A percentile compares a stretch with the other conserved stretches of the same genome.
These are phyloP conservation scores for Parazoanthus swiftii DNA, from an alignment of 92 coral and sea anemone species.

Conservation along the genomic window DNA sequence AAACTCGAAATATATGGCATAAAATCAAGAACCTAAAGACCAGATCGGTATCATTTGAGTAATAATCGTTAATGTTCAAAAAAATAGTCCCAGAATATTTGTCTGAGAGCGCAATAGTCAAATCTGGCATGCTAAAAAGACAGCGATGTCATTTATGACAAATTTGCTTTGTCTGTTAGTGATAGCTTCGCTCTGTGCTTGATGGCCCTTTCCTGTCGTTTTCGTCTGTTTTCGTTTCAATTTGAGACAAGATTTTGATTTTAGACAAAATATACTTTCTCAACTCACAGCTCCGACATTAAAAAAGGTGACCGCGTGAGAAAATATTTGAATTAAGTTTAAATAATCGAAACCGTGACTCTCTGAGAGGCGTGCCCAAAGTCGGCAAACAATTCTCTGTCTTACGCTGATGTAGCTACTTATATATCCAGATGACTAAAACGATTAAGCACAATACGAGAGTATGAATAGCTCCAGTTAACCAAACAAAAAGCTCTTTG, in stretches of 20 bases:
- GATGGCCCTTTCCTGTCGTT: background rate
- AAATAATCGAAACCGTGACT: background rate
- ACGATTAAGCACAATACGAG: background rate
- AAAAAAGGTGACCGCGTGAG: background rate
- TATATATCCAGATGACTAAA: background rate
- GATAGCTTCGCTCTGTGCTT: slow-evolving; percentile 12
- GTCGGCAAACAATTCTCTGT: background rate
- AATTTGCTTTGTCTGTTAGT: slow-evolving; percentile 29
- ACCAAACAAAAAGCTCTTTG: slow-evolving; percentile 17
- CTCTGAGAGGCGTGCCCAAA: background rate
- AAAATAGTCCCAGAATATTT: background rate
- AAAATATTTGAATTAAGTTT: background rate
- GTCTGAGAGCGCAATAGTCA: background rate
- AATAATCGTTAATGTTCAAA: background rate
- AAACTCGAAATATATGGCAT: background rate
- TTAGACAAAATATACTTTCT: background rate
- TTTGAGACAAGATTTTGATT: background rate
- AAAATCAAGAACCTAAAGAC: background rate
- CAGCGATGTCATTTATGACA: slow-evolving; percentile 1
- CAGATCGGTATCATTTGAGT: background rate
- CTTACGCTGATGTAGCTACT: background rate
- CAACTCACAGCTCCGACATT: background rate
- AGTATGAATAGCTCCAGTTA: background rate
- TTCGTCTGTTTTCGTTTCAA: background rate
- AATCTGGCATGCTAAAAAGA: background rate